A percentile compares a stretch with the other conserved stretches of the same genome.
Conservation (phyloP, 2,888 invertebrate species). For the Emmelina monodactyla region DNA sequence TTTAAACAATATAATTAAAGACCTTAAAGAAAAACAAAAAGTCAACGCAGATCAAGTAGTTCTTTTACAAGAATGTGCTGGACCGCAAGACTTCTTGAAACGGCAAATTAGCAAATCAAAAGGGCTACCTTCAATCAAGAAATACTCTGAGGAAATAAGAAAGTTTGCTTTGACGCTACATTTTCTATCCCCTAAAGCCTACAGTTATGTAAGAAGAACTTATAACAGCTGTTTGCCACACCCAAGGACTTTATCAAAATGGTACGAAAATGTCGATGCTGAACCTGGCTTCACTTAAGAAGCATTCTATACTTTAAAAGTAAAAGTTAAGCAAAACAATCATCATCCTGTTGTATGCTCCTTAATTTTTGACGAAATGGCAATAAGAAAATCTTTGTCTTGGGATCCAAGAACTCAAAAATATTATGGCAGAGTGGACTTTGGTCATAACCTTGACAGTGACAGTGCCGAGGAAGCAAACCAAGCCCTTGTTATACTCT, state of each 20-base stretch:
- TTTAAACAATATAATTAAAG: too few species aligned
- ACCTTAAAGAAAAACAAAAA: too few species aligned
- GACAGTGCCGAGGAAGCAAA: conserved; percentile 9
- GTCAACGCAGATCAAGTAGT: too few species aligned
- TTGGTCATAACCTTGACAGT: conserved; percentile 7
- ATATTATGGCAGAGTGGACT: conserved; percentile 11
- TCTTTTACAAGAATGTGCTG: not conserved
- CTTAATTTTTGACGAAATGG: conserved; percentile 12
- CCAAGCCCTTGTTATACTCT: conserved; percentile 11
- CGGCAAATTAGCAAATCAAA: conserved; percentile 6
- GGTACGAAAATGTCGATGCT: conserved; percentile 10
- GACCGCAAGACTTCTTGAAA: conserved; percentile 8
- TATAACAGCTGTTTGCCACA: conserved; percentile 11
- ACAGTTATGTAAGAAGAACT: conserved; percentile 5
- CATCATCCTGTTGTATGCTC: conserved; percentile 4
- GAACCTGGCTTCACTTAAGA: conserved; percentile 10
- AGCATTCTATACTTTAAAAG: conserved; percentile 10
- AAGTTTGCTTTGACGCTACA: conserved; percentile 9
- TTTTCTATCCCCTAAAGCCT: conserved; percentile 11
- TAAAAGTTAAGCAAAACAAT: not conserved
- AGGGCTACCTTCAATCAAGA: conserved; percentile 6
- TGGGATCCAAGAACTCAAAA: conserved; percentile 11
- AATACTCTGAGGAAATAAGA: conserved; percentile 6
- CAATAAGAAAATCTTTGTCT: conserved; percentile 10
- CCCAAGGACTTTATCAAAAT: conserved; percentile 6